Percentiles rank a stretch among this genome's conserved stretches.
Evolutionary conservation across 2,797 vertebrate genomes (phyloP).

Genomic region (Anas capensis): DNA sequence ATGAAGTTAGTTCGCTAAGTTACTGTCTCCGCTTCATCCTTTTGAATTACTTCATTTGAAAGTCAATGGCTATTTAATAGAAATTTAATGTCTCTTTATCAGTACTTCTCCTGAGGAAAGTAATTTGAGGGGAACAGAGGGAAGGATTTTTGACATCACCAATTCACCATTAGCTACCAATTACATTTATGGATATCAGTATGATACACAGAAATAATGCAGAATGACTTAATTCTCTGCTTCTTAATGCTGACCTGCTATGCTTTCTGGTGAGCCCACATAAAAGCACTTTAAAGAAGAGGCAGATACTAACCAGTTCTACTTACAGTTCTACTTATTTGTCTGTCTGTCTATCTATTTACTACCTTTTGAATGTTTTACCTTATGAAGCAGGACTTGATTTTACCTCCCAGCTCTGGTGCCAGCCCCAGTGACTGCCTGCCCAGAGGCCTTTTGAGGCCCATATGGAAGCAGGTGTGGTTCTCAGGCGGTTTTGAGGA

Average conservation of each 20-base stretch:
- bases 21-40: neutral
- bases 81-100: neutral
- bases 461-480: fast-evolving
- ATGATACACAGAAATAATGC: neutral
- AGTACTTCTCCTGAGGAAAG: neutral
- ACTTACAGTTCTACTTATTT: neutral
- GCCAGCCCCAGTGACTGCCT: neutral
- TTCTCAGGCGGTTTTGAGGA: neutral
- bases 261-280: neutral
- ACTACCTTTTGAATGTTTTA: neutral
- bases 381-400: neutral
- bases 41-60: neutral
- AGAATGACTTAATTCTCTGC: conserved; percentile 4
- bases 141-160: neutral
- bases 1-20: neutral
- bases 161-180: conserved; percentile 14
- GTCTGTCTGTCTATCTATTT: no score
- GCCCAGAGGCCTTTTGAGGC: neutral
- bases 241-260: neutral
- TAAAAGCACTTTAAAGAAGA: neutral
- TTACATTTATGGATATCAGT: neutral
- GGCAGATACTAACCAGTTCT: neutral
- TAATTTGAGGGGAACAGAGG: neutral
- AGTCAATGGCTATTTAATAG: neutral
- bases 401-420: neutral